Evolutionary conservation across 2,797 vertebrate genomes (phyloP), one percentile per base, ranked within the genome.

Genomic region (Anniella stebbinsi): DNA sequence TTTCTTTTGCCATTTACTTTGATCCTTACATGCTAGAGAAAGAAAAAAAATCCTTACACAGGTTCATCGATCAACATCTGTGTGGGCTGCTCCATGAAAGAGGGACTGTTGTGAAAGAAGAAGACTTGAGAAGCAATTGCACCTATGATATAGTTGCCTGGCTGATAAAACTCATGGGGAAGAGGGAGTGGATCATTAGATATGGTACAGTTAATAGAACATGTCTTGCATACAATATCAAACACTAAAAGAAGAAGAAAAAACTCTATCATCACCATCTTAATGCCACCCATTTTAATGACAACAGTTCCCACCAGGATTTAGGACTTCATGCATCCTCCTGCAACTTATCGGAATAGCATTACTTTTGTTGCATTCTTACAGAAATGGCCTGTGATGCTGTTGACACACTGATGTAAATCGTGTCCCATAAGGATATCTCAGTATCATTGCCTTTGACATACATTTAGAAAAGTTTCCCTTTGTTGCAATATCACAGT

Each of bases 91-190:
- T 69, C 12, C 15, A 15, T 41, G 23, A 80, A 80, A 84, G 33
- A 13, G 2, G 45, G 87, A 17, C 11, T 70, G 66, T 54, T 54
- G 3, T 87, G 75, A 48, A 78, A 78, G 38, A 45, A 48, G 17
- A 87, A 67, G 33, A 78, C 60, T 23, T 78, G 86, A 67, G 86
- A 87, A 12, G 30, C 86, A 36, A 87, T 78, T 18, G 2, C 75
- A n/a, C 75, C 75, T 51, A 87, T 67, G 1, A 67, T 9, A 33
- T 51, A 2, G 11, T 78, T 33, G 5, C 86, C 86, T 67, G 75
- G 38, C 2, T 87, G 86, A n/a, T 78, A 87, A 67, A 78, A 87
- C 18, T n/a, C 23, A 33, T 87, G 75, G 4, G 75, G 60, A 23
- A 48, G n/a, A n/a, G 86, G 86, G 33, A 87, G 86, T 1, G 60